Evolutionary conservation across 2,888 invertebrate species (phyloP), one percentile per base, ranked within the genome.

Genomic region (Blera fallax): DNA sequence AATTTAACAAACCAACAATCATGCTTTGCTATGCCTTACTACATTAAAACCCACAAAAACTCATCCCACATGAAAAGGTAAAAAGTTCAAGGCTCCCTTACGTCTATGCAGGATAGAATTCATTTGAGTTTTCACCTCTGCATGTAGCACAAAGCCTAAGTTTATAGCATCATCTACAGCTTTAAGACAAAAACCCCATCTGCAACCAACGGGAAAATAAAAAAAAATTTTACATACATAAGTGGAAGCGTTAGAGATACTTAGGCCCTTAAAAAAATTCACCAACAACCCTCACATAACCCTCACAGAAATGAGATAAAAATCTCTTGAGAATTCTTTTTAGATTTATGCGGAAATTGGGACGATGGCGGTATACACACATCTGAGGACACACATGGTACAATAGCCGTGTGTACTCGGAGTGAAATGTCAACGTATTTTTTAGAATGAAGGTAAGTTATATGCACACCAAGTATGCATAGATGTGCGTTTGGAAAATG

Each of bases 261-360:
- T 76, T 76, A 76, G 40, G 14, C 37, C 65, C 74, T 65, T 76
- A 50, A 64, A 74, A 62, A 43, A 29, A 18, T 16, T 43, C 18
- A 11, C 37, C 32, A 67, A 56, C 65, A 67, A 60, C 43, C 48
- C 65, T 50, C 50, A 16, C 60, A 34, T 24, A 69, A 64, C 32
- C 69, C 70, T 78, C 78, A 34, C 32, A 50, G 21, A 65, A 80
- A 60, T 50, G 65, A 60, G 60, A 73, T 73, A 60, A 80, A 77
- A 80, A 73, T 52, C 67, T 67, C 67, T 67, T 60, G 73, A 73
- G 52, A 62, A 52, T 65, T 37, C 43, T 32, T 56, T 58, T 48
- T 29, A 40, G 18, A 40, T 14, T 37, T 32, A 27, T n/a, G 56
- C 32, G 32, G 34, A 50, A 72, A 60, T 37, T 5, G 10, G 40